Base-by-base conservation (phyloP, 2,888 invertebrate species). In the Palloptera scutellata region DNA sequence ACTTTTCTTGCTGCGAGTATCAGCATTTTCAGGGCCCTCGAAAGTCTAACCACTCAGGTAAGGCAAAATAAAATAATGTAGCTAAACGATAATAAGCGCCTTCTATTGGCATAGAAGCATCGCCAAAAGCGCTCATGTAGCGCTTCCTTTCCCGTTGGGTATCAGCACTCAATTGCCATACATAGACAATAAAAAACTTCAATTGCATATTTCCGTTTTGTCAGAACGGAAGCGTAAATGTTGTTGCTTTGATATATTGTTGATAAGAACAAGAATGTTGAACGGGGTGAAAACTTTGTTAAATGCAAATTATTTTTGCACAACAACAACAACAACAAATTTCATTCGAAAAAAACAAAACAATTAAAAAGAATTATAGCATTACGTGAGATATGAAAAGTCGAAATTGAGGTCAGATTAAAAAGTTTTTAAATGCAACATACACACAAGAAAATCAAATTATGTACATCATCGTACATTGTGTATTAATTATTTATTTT, bases 161-260 rank as follows among this genome's bases (percentile, higher is more conserved):
- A 20, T 30, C 12, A 20, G 1, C 12, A 1, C 13, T 1, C 9
- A 55, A 19, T 15, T 1, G 1, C 1, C 20, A 55, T 30, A 20
- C 40, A 40, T 40, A 11, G 58, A 59, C 53, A 59, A 59, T 11
- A 52, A 58, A 1, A 8, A 63, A 20, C 20, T 54, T 30, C 64
- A 64, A 64, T 59, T 64, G 58, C 64, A 64, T 64, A 64, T 59
- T 59, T 64, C 64, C 64, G 52, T 57, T 64, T 57, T 58, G 64
- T 55, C 45, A 51, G 42, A 59, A 53, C 58, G 64, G 59, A 64
- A 64, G 58, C 58, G 52, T 40, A 59, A 64, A 64, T 64, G 64
- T 58, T 64, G 57, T 64, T 58, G 45, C 58, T 48, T 40, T 64
- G 40, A 11, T 52, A 41, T 41, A n/a, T 45, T n/a, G 42, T 51